Base-by-base conservation (phyloP, 2,888 invertebrate genomes). In the Agonopterix alstromeriana region DNA sequence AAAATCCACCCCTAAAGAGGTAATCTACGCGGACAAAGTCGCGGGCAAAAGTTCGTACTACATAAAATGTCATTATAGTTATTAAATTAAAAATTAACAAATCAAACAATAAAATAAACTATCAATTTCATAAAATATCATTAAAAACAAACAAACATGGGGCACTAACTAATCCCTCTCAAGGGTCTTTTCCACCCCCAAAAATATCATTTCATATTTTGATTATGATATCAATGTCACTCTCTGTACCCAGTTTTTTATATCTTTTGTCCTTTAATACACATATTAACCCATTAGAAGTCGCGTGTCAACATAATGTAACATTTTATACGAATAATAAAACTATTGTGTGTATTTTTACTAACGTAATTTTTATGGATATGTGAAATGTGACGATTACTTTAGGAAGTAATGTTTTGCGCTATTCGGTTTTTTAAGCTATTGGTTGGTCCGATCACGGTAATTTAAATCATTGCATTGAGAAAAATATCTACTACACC, bases 161-260 rank as follows among this genome's bases (percentile, higher is more conserved):
- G 73, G 67, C 57, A 51, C 49, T 7, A 43, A 58, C 50, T 64
- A 74, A 75, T 74, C 77, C 77, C 71, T 62, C 67, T 73, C 64
- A 61, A 71, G 74, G 71, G 77, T 61, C 52, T 58, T 61, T 55
- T 61, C 43, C 58, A 52, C 70, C 71, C 78, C 72, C 70, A 64
- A 56, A 73, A 81, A 82, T 81, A 82, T 82, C 71, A 81, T 80
- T 82, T 84, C 85, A 87, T 87, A 87, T 88, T 87, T 87, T 83
- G 85, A 87, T 87, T 84, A 85, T 82, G 82, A 85, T 86, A 87
- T 88, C 86, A 84, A 75, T 82, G 83, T 80, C 83, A 75, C 70
- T 63, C 58, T 56, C 61, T 57, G 57, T 27, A 27, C 27, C 53
- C 60, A 56, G 52, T 72, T 82, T 84, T 85, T 82, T 83, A 77